Base-by-base conservation (phyloP, 2,797 vertebrate species). In the Protosalanx chinensis region DNA sequence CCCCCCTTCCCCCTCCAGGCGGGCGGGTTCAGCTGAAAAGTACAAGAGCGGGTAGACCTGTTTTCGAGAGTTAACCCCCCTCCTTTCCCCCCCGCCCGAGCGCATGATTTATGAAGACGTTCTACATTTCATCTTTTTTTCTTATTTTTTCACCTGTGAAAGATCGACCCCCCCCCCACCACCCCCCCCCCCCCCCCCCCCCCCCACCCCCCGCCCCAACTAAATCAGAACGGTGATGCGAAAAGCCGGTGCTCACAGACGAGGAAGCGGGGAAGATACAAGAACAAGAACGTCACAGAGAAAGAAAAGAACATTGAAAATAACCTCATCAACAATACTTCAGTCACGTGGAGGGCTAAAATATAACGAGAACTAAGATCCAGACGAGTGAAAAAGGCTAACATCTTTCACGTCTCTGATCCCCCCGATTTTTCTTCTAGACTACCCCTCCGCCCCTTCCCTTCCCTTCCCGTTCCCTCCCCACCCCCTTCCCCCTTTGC, bases 151-250 rank as follows among this genome's bases (percentile, higher is more conserved):
- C 77, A 69, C 51, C 76, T 84, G 71, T 32, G 68, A 82, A 76
- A 78, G 58, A 84, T n/a, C n/a, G n/a, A n/a, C n/a, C n/a, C n/a
- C n/a, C n/a, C n/a, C n/a, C n/a, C n/a, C n/a, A n/a, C n/a, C n/a
- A n/a, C n/a, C n/a, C n/a, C n/a, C n/a, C n/a, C n/a, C n/a, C n/a
- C n/a, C n/a, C n/a, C n/a, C n/a, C 83, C 86, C 92, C 90, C 65
- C 91, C 88, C 82, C 87, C 90, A 82, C 85, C 92, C 90, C 65
- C 91, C 88, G 82, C 87, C 89, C 86, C 84, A 88, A 90, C 92
- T 91, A 92, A 93, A 94, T 78, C 87, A 91, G 92, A 88, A 94
- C 89, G 88, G 58, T 85, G 85, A 84, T 89, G 91, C 90, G 88
- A 84, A 86, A n/a, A n/a, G 88, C 85, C 84, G 72, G 89, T 83